Conservation (phyloP, 2,888 invertebrate species). For the Aethes cnicana region DNA sequence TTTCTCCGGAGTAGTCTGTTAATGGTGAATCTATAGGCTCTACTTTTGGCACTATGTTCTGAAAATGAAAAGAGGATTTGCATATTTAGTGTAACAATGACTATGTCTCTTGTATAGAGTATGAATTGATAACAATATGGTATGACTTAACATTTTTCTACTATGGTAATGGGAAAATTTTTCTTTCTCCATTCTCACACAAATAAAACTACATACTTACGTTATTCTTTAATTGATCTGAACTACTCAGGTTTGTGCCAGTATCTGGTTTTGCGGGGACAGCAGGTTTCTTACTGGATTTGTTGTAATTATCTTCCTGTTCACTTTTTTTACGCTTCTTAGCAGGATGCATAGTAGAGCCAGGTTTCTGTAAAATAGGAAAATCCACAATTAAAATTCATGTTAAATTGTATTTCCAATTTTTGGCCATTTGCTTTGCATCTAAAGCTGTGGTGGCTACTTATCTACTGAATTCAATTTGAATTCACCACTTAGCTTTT, state of each 20-base stretch:
- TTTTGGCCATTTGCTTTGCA: no score
- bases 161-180: no score
- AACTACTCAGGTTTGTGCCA: constrained; percentile 38
- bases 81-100: not conserved
- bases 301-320: constrained; percentile 61
- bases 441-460: no score
- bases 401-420: no score
- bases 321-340: constrained; percentile 75
- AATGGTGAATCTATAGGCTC: constrained; percentile 71
- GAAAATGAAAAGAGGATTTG: constrained; percentile 30
- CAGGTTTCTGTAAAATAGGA: constrained; percentile 53
- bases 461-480: no score
- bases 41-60: constrained; percentile 69
- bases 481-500: no score
- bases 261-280: constrained; percentile 47
- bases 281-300: constrained; percentile 50
- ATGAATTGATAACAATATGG: no score
- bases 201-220: constrained; percentile 54
- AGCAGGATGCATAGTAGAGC: constrained; percentile 44
- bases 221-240: constrained; percentile 47
- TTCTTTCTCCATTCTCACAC: no score
- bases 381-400: not conserved
- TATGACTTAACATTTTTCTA: no score
- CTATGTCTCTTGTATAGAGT: no score
- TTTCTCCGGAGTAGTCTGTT: constrained; percentile 70